Evolutionary conservation across 2,797 vertebrate genomes (phyloP).

Genomic region (Phaenicophaeus curvirostris): DNA sequence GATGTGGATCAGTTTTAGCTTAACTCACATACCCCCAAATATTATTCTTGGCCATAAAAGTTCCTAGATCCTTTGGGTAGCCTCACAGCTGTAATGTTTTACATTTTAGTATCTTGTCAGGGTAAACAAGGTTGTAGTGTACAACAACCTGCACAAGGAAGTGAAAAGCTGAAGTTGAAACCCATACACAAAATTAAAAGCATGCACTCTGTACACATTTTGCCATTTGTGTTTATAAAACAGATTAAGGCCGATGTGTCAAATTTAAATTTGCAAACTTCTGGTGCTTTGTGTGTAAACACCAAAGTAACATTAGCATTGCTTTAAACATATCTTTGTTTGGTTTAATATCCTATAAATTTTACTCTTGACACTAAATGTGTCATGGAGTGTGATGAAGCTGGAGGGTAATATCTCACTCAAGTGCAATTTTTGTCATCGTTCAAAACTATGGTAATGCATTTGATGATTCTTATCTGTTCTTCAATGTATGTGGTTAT

Average conservation of each 20-base stretch:
- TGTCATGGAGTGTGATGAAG: slow-evolving; percentile 30
- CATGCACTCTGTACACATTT: neutral
- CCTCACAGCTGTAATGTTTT: neutral
- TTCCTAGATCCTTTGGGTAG: neutral
- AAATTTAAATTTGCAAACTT: slow-evolving; percentile 33
- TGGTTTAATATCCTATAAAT: slow-evolving; percentile 25
- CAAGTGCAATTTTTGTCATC: slow-evolving; percentile 18
- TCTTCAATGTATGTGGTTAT: slow-evolving; percentile 33
- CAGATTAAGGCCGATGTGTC: neutral
- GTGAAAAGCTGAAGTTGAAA: neutral
- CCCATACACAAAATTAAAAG: neutral
- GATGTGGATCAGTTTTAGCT: neutral
- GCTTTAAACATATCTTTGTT: slow-evolving; percentile 42
- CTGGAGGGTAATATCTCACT: slow-evolving; percentile 37
- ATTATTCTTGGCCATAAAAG: neutral
- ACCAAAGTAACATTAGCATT: slow-evolving; percentile 1
- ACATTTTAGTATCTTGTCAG: neutral
- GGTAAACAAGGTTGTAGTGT: neutral
- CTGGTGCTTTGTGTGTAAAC: slow-evolving; percentile 20
- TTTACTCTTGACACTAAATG: slow-evolving; percentile 23
- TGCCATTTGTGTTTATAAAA: neutral
- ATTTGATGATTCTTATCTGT: slow-evolving; percentile 54
- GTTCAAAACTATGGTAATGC: slow-evolving; percentile 41
- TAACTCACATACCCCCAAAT: accelerated
- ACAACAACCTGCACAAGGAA: neutral